Percentiles rank a stretch among this genome's conserved stretches.
phyloP scores from a whole-genome alignment of 2,888 invertebrate genomes.

The Parascotia fuliginaria region DNA sequence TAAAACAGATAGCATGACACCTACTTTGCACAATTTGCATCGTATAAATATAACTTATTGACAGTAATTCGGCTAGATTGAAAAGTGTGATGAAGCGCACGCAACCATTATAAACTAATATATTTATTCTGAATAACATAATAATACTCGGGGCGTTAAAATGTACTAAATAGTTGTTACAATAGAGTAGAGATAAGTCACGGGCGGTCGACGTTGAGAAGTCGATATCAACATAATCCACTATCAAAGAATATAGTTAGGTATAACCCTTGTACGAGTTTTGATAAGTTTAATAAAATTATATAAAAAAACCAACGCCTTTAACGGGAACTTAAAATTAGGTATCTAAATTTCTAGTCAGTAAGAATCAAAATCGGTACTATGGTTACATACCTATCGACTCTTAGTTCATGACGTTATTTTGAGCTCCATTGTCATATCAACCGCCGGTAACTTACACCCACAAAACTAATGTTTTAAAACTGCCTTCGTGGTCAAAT shows the following conservation, averaged over 20 bases:
- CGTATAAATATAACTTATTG: constrained; percentile 5
- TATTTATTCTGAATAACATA: constrained; percentile 50
- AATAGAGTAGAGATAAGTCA: not conserved
- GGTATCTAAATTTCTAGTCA: too few species aligned
- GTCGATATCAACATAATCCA: not conserved
- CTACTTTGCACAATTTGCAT: not conserved
- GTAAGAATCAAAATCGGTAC: too few species aligned
- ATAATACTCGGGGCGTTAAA: constrained; percentile 54
- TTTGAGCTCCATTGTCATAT: not conserved
- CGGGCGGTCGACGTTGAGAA: not conserved
- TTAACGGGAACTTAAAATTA: too few species aligned
- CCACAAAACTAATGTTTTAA: constrained; percentile 1
- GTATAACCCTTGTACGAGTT: too few species aligned
- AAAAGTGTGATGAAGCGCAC: constrained; percentile 20
- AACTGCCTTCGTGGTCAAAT: constrained; percentile 6
- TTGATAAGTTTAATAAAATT: too few species aligned
- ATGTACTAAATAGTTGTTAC: constrained; percentile 21
- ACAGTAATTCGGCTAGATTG: constrained; percentile 37
- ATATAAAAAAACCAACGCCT: too few species aligned
- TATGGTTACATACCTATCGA: too few species aligned
- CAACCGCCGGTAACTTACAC: not conserved
- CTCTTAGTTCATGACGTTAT: too few species aligned
- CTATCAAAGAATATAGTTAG: too few species aligned
- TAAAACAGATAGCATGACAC: not conserved
- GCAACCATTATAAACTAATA: constrained; percentile 41